phyloP scores from a whole-genome alignment of 2,888 invertebrate species.

The Eristalis pertinax region DNA sequence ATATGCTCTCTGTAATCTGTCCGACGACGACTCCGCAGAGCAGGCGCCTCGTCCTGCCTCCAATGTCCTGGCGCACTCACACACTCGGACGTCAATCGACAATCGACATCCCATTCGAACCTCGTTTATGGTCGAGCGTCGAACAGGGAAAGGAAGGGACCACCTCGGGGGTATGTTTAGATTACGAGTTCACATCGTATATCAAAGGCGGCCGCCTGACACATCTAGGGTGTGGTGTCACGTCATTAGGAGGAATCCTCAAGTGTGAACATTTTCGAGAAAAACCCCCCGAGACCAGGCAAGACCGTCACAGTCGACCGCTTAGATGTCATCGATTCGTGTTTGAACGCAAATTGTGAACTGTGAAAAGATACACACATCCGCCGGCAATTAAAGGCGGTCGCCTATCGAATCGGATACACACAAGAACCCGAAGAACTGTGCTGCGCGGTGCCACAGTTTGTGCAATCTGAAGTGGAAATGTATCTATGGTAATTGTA shows the following conservation, averaged over 20 bases:
- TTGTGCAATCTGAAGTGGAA: conserved; percentile 57
- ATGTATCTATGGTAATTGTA: conserved; percentile 61
- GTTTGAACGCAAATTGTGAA: conserved; percentile 59
- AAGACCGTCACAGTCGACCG: conserved; percentile 54
- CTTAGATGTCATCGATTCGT: conserved; percentile 61
- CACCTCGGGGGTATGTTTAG: conserved; percentile 48
- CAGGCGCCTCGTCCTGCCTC: not conserved
- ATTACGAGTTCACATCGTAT: conserved; percentile 36
- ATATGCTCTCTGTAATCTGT: not conserved
- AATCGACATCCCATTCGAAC: conserved; percentile 29
- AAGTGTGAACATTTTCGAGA: conserved; percentile 62
- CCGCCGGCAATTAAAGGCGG: conserved; percentile 64
- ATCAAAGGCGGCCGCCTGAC: conserved; percentile 54
- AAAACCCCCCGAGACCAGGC: conserved; percentile 7
- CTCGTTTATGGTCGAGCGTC: not conserved
- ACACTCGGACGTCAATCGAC: not conserved
- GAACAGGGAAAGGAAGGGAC: not conserved
- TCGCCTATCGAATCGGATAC: conserved; percentile 38
- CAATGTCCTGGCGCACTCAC: conserved; percentile 13
- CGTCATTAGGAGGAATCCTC: conserved; percentile 60
- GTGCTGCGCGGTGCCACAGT: conserved; percentile 3
- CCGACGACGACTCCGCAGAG: conserved; percentile 3
- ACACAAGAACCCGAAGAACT: conserved; percentile 17
- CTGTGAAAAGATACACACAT: conserved; percentile 67
- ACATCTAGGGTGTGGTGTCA: conserved; percentile 53